phyloP scores from a whole-genome alignment of 2,113 vertebrate genomes.

The Seriola rivoliana region DNA sequence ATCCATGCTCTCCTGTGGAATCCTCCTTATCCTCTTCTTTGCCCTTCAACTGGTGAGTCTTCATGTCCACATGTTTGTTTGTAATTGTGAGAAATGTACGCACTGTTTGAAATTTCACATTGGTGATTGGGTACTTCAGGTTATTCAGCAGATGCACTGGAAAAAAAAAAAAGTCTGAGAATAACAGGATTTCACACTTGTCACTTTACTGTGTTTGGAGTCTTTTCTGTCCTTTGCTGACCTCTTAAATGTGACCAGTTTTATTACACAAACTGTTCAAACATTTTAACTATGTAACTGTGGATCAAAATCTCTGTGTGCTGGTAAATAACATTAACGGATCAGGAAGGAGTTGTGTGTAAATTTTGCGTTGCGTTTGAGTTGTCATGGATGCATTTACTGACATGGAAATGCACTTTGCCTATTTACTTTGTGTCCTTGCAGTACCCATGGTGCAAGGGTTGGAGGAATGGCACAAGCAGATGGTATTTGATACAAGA shows the following conservation, averaged over 20 bases:
- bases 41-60: slow-evolving; percentile 86
- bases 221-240: not conserved
- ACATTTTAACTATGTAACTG: too few species aligned
- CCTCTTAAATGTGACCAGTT: too few species aligned
- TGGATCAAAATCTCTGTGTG: not conserved
- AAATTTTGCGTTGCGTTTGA: too few species aligned
- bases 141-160: not conserved
- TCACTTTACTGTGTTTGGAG: not conserved
- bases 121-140: not conserved
- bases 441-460: not conserved
- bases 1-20: slow-evolving; percentile 83
- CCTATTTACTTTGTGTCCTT: not conserved
- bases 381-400: not conserved
- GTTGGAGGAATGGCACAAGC: not conserved
- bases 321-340: not conserved
- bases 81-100: not conserved
- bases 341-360: too few species aligned
- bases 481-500: not conserved
- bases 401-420: not conserved
- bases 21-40: slow-evolving; percentile 87
- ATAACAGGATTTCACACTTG: not conserved
- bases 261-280: too few species aligned
- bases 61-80: not conserved
- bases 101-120: not conserved
- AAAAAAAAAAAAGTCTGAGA: not conserved